phyloP scores from a whole-genome alignment of 2,888 invertebrate species.

The Acronicta aceris region DNA sequence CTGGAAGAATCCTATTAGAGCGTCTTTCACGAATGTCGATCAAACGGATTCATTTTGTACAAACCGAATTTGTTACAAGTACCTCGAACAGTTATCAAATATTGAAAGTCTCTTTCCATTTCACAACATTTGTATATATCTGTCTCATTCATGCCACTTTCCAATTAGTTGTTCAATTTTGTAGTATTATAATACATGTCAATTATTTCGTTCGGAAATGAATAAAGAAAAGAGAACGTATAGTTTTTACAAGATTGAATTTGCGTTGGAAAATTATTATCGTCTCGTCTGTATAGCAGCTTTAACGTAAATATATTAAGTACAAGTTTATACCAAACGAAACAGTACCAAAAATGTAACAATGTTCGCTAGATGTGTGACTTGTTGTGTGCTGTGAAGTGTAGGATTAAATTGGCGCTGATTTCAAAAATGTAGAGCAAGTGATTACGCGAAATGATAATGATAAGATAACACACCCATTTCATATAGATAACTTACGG shows the following conservation, averaged over 20 bases:
- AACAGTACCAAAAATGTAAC: constrained; percentile 25
- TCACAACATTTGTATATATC: constrained; percentile 3
- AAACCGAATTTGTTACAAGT: constrained; percentile 54
- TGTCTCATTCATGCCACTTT: constrained; percentile 30
- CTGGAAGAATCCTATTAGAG: constrained; percentile 71
- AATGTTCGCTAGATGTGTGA: constrained; percentile 18
- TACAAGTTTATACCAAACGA: not conserved
- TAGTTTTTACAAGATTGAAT: not conserved
- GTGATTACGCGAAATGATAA: constrained; percentile 81
- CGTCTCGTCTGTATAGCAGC: constrained; percentile 2
- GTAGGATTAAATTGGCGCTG: constrained; percentile 68
- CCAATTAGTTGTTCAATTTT: constrained; percentile 43
- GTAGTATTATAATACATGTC: constrained; percentile 42
- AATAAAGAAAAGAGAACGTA: not conserved
- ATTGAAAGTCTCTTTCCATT: constrained; percentile 47
- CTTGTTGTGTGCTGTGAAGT: constrained; percentile 1
- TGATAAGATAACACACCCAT: constrained; percentile 86
- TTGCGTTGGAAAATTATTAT: not conserved
- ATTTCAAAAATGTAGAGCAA: constrained; percentile 82
- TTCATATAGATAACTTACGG: constrained; percentile 76
- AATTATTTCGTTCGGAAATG: constrained; percentile 66
- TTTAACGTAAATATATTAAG: not conserved
- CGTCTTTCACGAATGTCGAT: constrained; percentile 76
- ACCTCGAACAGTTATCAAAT: constrained; percentile 41
- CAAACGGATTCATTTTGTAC: constrained; percentile 74